Conservation (phyloP, 2,888 invertebrate genomes). For the Cheilosia scutellata region DNA sequence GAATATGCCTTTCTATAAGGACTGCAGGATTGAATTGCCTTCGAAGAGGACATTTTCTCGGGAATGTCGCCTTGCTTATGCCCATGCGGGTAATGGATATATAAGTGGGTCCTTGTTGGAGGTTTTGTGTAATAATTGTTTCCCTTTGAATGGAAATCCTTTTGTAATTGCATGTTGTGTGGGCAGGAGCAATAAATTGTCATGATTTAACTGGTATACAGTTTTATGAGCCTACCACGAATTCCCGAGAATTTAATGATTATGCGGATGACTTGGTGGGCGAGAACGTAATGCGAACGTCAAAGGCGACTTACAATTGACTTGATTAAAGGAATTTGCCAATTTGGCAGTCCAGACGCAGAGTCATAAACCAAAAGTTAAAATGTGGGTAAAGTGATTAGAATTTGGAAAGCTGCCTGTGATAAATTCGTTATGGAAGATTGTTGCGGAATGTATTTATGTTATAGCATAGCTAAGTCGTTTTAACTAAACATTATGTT, state of each 20-base stretch:
- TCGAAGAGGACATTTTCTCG: slow-evolving; percentile 41
- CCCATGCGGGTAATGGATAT: slow-evolving; percentile 70
- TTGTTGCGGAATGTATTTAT: too few species aligned
- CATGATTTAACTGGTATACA: slow-evolving; percentile 65
- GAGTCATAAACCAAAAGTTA: neutral
- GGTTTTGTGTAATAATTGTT: slow-evolving; percentile 71
- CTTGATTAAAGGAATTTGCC: neutral
- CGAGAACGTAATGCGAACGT: neutral
- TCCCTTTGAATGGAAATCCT: slow-evolving; percentile 74
- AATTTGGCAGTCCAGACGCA: neutral
- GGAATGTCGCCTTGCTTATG: slow-evolving; percentile 50
- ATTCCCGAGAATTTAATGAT: slow-evolving; percentile 61
- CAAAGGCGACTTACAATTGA: neutral
- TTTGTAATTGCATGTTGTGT: slow-evolving; percentile 73
- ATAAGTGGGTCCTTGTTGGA: slow-evolving; percentile 73
- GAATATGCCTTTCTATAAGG: slow-evolving; percentile 21
- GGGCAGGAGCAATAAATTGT: slow-evolving; percentile 71
- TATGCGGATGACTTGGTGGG: slow-evolving; percentile 17
- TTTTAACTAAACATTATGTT: too few species aligned
- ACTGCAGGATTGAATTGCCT: slow-evolving; percentile 49
- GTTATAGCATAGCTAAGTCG: too few species aligned
- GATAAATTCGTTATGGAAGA: too few species aligned
- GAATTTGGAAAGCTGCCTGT: neutral
- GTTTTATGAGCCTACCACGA: slow-evolving; percentile 69
- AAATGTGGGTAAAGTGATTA: neutral